phyloP scores from a whole-genome alignment of 1,140 invertebrate species.

The Ceratina japonica region DNA sequence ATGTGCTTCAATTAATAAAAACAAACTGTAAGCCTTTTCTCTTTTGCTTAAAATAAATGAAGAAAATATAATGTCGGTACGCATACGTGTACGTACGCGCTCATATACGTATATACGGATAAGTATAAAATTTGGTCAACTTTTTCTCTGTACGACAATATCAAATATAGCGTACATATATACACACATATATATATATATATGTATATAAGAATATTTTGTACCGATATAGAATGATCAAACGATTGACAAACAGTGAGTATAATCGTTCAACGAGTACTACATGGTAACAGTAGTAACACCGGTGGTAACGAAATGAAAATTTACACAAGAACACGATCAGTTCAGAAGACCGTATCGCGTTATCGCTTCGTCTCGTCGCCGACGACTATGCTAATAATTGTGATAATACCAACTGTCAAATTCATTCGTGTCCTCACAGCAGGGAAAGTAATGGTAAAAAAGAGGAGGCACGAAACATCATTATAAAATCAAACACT shows the following conservation, averaged over 20 bases:
- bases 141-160: slow-evolving; percentile 60
- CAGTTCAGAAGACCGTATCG: slow-evolving; percentile 29
- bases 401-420: slow-evolving; percentile 62
- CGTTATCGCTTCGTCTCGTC: slow-evolving; percentile 34
- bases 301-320: slow-evolving; percentile 47
- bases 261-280: slow-evolving; percentile 77
- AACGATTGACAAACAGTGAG: slow-evolving; percentile 74
- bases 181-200: slow-evolving; percentile 51
- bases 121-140: slow-evolving; percentile 64
- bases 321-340: slow-evolving; percentile 19
- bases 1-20: slow-evolving; percentile 44
- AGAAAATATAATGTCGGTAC: slow-evolving; percentile 51
- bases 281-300: slow-evolving; percentile 74
- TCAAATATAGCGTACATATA: slow-evolving; percentile 65
- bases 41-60: slow-evolving; percentile 43
- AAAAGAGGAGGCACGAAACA: slow-evolving; percentile 49
- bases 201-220: slow-evolving; percentile 69
- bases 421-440: slow-evolving; percentile 52
- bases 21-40: slow-evolving; percentile 44
- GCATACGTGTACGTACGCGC: slow-evolving; percentile 42
- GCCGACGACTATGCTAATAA: slow-evolving; percentile 66
- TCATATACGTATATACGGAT: slow-evolving; percentile 44
- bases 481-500: slow-evolving; percentile 43
- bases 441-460: slow-evolving; percentile 32
- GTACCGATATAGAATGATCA: slow-evolving; percentile 73